These are phyloP conservation scores for Eleutherodactylus coqui DNA, from an alignment of 2,797 vertebrate genomes.

Conservation along the genomic window DNA sequence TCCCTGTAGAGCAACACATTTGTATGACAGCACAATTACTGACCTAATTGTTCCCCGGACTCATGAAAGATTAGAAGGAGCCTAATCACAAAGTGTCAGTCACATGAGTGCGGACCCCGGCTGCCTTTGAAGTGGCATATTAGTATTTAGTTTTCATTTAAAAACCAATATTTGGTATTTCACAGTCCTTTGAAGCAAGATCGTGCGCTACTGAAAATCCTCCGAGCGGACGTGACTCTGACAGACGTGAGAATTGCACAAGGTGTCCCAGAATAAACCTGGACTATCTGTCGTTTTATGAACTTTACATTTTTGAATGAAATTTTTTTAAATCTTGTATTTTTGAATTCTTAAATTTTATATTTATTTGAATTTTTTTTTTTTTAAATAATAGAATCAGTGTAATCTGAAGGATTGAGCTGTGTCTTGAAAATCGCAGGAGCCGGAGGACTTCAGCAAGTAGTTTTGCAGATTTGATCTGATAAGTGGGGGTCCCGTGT, in stretches of 20 bases:
- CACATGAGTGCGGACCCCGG: slow-evolving; percentile 20
- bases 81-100: slow-evolving; percentile 55
- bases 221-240: slow-evolving; percentile 16
- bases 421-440: too few species aligned
- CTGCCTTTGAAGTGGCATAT: slow-evolving; percentile 55
- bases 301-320: not conserved
- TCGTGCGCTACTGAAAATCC: slow-evolving; percentile 5
- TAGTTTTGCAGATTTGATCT: too few species aligned
- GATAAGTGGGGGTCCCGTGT: too few species aligned
- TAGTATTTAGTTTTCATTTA: slow-evolving; percentile 56
- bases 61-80: slow-evolving; percentile 51
- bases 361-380: too few species aligned
- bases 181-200: slow-evolving; percentile 47
- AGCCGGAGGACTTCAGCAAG: too few species aligned
- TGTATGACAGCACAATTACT: slow-evolving; percentile 43
- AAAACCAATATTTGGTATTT: slow-evolving; percentile 60
- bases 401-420: too few species aligned
- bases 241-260: not conserved
- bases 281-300: not conserved
- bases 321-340: not conserved
- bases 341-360: too few species aligned
- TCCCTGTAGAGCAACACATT: not conserved
- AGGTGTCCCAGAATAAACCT: not conserved
- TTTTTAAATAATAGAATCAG: too few species aligned
- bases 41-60: slow-evolving; percentile 54